Evolutionary conservation across 2,888 invertebrate species (phyloP), one percentile per base, ranked within the genome.

Genomic region (Amiota mariae): DNA sequence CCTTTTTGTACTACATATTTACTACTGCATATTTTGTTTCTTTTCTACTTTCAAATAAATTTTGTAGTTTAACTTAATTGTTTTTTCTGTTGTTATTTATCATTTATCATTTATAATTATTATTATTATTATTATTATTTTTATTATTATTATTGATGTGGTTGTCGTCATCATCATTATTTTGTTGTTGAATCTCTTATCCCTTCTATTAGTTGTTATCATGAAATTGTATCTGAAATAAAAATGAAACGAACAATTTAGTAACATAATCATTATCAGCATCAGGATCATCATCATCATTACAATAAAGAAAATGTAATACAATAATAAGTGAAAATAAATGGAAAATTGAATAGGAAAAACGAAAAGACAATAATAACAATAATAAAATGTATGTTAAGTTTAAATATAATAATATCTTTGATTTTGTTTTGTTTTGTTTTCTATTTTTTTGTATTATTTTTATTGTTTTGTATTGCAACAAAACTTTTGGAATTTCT

Each of bases 391-490:
- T 76, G 77, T 81, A 8, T 79, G 85, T 75, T 75, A 76, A 82
- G 85, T 81, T 84, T 59, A 59, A 59, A 85, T 82, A 36, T 36
- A 36, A 36, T 36, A 36, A 36, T 36, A 36, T 36, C 36, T 36
- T 36, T 36, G 36, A 36, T 36, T 36, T 82, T 82, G 77, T 85
- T 82, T 81, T 82, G 84, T 84, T 82, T 80, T 85, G 81, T 82
- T 85, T 85, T 77, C 84, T 81, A 79, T 80, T 82, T 82, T 80
- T 83, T 82, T 68, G 79, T 83, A 76, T 83, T 85, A 81, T 85
- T 85, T 84, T 70, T 75, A 77, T 74, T 81, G 82, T 78, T 73
- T 80, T 20, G 12, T 36, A 63, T 57, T 70, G 70, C 59, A 59
- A 54, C 70, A 67, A 48, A 24, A 56, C 70, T 56, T 11, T 59